phyloP scores from a whole-genome alignment of 2,888 invertebrate species.

The Boloria selene region DNA sequence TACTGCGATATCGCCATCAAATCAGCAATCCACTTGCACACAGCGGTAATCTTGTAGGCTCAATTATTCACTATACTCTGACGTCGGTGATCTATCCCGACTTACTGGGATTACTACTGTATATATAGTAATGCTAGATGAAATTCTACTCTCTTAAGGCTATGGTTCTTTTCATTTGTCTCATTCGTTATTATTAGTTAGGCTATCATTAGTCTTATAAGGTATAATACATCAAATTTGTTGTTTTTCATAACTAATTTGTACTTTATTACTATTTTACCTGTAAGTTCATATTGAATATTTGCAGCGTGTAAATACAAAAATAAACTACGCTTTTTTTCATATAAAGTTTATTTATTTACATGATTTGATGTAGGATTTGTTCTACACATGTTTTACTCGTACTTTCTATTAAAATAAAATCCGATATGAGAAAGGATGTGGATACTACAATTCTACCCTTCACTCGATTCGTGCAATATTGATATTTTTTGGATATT shows the following conservation, averaged over 20 bases:
- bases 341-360: neutral
- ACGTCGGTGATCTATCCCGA: slow-evolving; percentile 5
- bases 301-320: too few species aligned
- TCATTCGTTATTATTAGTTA: neutral
- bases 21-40: slow-evolving; percentile 20
- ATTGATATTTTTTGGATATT: slow-evolving; percentile 27
- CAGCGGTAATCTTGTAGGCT: slow-evolving; percentile 22
- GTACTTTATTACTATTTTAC: too few species aligned
- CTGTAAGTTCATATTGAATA: too few species aligned
- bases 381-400: neutral
- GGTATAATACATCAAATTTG: neutral
- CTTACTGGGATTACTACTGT: neutral
- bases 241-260: neutral
- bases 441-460: slow-evolving; percentile 1
- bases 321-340: too few species aligned
- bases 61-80: slow-evolving; percentile 18
- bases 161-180: neutral
- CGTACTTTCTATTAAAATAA: neutral
- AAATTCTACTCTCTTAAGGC: neutral
- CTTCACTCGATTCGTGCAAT: slow-evolving; percentile 4
- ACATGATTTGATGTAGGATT: neutral
- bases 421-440: neutral
- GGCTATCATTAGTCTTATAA: neutral
- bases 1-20: slow-evolving; percentile 6
- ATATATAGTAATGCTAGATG: neutral